Evolutionary conservation across 2,888 invertebrate species (phyloP).

Genomic region (Sturmia bella): DNA sequence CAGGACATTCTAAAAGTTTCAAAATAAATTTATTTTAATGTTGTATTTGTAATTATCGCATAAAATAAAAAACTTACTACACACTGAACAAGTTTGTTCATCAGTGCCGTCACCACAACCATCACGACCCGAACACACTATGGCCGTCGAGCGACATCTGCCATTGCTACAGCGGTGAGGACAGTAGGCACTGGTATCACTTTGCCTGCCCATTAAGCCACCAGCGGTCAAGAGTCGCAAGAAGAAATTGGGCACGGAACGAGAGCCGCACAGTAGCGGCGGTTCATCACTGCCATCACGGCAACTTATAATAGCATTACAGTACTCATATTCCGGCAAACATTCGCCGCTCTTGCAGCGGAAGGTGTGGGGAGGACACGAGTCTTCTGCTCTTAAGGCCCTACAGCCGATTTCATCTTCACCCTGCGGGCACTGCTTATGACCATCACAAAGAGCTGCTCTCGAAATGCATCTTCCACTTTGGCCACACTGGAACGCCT

Average conservation of each 20-base stretch:
- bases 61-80: constrained; percentile 86
- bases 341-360: constrained; percentile 93
- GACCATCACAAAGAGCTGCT: constrained; percentile 91
- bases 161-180: constrained; percentile 94
- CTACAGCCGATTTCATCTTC: constrained; percentile 88
- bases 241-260: constrained; percentile 81
- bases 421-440: constrained; percentile 88
- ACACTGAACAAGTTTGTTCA: constrained; percentile 91
- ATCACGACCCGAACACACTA: constrained; percentile 93
- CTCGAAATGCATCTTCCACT: constrained; percentile 89
- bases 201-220: constrained; percentile 74
- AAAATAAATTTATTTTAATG: not conserved
- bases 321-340: constrained; percentile 94
- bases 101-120: constrained; percentile 96
- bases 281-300: constrained; percentile 95
- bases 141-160: constrained; percentile 92
- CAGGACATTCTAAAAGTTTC: constrained; percentile 84
- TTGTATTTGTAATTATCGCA: not conserved
- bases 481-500: constrained; percentile 87
- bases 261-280: constrained; percentile 86
- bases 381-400: constrained; percentile 82
- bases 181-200: constrained; percentile 83
- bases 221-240: constrained; percentile 79
- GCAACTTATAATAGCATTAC: constrained; percentile 93
- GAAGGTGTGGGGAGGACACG: constrained; percentile 92